A percentile compares a stretch with the other conserved stretches of the same genome.
Evolutionary conservation across 2,113 vertebrate species (phyloP).

Genomic region (Paramormyrops kingsleyae): DNA sequence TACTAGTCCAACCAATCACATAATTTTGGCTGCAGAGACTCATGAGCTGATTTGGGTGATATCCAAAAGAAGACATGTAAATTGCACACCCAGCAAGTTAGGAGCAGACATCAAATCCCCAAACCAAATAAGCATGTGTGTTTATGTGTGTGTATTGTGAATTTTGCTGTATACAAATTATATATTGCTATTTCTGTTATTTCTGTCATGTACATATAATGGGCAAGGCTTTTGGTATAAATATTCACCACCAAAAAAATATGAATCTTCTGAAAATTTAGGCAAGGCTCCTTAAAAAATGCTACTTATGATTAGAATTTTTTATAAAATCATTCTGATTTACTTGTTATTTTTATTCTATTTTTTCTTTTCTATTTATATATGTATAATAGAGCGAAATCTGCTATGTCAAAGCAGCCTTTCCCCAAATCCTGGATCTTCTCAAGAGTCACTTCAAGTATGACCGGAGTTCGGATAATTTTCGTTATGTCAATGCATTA

Average conservation of each 20-base stretch:
- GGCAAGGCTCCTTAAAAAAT: not conserved
- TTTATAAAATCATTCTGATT: not conserved
- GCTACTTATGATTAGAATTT: not conserved
- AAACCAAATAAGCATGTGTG: not conserved
- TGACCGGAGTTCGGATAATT: constrained; percentile 40
- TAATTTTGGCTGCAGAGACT: no score
- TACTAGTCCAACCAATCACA: no score
- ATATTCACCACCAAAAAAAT: not conserved
- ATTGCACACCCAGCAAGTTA: no score
- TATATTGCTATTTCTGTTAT: not conserved
- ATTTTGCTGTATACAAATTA: not conserved
- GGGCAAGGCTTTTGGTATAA: not conserved
- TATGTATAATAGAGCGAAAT: constrained; percentile 36
- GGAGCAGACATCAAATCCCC: no score
- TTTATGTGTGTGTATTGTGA: no score
- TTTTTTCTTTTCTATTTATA: not conserved
- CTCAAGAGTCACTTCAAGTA: constrained; percentile 41
- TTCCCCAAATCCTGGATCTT: constrained; percentile 46
- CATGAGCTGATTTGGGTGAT: no score
- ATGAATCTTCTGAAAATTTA: not conserved
- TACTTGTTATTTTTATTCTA: not conserved
- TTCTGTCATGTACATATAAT: not conserved
- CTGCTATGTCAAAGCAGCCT: constrained; percentile 48
- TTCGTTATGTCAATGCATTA: constrained; percentile 34
- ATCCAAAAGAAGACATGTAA: no score